Conservation (phyloP, 2,113 vertebrate species). For the Chauna torquata region DNA sequence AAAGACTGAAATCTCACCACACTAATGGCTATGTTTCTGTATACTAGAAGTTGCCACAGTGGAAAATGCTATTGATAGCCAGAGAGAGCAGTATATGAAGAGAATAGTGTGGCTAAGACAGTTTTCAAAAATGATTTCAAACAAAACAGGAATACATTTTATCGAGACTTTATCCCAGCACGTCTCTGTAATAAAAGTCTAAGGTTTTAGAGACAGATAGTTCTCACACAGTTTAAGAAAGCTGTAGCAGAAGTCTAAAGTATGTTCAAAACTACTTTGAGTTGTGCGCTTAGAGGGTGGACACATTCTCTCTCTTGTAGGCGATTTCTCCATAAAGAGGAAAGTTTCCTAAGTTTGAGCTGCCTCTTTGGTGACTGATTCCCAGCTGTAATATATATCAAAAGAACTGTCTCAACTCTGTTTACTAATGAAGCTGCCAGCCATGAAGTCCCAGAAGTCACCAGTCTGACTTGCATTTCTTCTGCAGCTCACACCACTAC, state of each 20-base stretch:
- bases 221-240: neutral
- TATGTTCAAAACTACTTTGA: neutral
- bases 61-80: neutral
- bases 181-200: neutral
- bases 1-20: neutral
- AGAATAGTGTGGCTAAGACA: neutral
- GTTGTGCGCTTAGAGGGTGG: neutral
- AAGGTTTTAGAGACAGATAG: neutral
- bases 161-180: neutral
- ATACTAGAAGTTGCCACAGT: neutral
- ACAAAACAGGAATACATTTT: neutral
- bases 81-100: neutral
- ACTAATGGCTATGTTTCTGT: neutral
- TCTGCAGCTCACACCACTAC: neutral
- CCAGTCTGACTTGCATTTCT: neutral
- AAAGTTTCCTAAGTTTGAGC: neutral
- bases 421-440: neutral
- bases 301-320: neutral
- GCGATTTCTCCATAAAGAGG: neutral
- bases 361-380: neutral
- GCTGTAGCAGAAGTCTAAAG: neutral
- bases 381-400: neutral
- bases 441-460: neutral
- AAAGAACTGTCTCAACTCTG: neutral
- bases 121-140: neutral